A percentile compares a stretch with the other conserved stretches of the same genome.
Conservation (phyloP, 2,888 invertebrate species). For the Amaurobius ferox region DNA sequence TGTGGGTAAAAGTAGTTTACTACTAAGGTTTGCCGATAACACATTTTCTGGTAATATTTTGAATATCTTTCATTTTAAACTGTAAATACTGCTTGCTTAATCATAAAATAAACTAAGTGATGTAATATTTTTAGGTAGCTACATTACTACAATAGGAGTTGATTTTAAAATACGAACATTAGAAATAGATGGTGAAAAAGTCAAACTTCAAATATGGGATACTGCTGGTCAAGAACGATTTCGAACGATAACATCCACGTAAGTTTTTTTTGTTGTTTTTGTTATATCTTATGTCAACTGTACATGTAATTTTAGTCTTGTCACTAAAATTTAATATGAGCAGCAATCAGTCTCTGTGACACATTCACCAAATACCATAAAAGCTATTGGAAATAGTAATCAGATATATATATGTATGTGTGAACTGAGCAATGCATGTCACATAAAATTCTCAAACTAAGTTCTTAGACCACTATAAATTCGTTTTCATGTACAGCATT, state of each 20-base stretch:
- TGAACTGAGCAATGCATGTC: too few relatives aligned
- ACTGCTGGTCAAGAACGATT: conserved; percentile 98
- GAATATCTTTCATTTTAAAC: neutral
- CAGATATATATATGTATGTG: too few relatives aligned
- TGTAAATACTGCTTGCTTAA: neutral
- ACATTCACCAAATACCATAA: too few relatives aligned
- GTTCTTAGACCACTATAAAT: too few relatives aligned
- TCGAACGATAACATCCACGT: conserved; percentile 98
- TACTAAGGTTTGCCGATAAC: conserved; percentile 98
- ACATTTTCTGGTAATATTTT: conserved; percentile 93
- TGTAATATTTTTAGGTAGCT: conserved; percentile 78
- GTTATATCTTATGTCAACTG: too few relatives aligned
- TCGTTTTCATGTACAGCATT: too few relatives aligned
- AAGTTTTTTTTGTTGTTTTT: conserved; percentile 30
- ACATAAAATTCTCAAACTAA: too few relatives aligned
- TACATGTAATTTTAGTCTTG: too few relatives aligned
- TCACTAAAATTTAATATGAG: too few relatives aligned
- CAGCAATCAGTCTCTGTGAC: too few relatives aligned
- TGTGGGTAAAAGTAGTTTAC: conserved; percentile 98
- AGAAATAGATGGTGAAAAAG: conserved; percentile 91
- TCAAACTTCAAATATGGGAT: conserved; percentile 98
- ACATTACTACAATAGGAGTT: conserved; percentile 99
- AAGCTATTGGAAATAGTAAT: too few relatives aligned
- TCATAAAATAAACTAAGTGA: neutral
- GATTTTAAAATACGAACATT: conserved; percentile 99